Conservation (phyloP, 2,888 invertebrate genomes). For the Pandemis cinnamomeana region DNA sequence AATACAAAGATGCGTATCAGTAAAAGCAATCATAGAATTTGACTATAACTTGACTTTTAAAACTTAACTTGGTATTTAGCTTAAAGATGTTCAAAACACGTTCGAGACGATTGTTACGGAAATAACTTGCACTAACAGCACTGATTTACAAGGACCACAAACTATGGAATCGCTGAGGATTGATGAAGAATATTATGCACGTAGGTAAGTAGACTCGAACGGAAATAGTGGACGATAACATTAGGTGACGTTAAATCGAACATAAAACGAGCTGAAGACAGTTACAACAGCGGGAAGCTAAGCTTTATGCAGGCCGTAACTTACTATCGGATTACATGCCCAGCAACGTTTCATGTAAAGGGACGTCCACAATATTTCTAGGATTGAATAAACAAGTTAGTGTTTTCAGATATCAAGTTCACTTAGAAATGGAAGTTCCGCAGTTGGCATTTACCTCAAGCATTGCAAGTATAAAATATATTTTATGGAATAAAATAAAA, state of each 20-base stretch:
- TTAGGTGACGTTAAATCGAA: background rate
- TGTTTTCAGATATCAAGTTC: background rate
- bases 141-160: no score
- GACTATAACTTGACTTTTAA: no score
- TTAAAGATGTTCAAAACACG: no score
- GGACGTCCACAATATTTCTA: constrained; percentile 1
- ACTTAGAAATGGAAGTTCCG: background rate
- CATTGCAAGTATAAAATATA: no score
- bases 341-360: background rate
- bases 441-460: no score
- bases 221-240: constrained; percentile 2
- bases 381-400: background rate
- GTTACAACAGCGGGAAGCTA: constrained; percentile 15
- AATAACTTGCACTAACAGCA: no score
- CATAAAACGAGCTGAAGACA: constrained; percentile 2
- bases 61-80: no score
- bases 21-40: no score
- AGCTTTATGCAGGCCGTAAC: constrained; percentile 27
- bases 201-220: background rate
- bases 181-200: background rate
- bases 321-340: constrained; percentile 23
- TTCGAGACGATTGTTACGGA: no score
- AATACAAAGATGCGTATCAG: no score
- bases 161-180: no score
- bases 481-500: background rate